Base-by-base conservation (phyloP, 1,140 invertebrate genomes). In the Metaphire vulgaris region DNA sequence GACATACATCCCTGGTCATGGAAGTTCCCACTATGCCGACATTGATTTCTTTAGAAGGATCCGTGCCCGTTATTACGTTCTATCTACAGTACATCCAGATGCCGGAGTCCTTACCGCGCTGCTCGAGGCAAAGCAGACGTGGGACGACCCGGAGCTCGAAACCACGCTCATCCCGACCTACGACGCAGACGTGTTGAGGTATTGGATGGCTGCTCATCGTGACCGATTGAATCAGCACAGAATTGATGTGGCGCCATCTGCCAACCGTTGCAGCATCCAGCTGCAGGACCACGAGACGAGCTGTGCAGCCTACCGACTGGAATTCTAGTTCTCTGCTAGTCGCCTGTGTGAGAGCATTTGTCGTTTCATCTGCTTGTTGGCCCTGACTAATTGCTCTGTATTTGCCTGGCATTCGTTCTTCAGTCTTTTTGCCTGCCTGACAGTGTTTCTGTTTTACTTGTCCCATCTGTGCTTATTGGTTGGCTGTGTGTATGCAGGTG, bases 91-190 rank as follows among this genome's bases (percentile, higher is more conserved):
- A 26, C 93, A 97, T 83, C 95, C 96, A 0, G 95, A 93, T 78
- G 92, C 93, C 79, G 92, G 96, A 82, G 94, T 97, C 1, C 94
- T 97, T 81, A 93, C 97, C 85, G 93, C 95, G 14, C 87, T 98
- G 26, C 87, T 98, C 2, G 94, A 97, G 86, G 96, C 93, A 31
- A 98, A 98, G 84, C 92, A 95, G 83, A 92, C 92, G n/a, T 98
- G 85, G 85, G 95, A 98, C 85, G 93, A 97, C 87, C 95, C 95
- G 87, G 69, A 72, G 26, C 32, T 67, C 2, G 93, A 97, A 87
- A 95, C 97, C 74, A 98, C 95, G 74, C 93, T 98, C 83, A 97
- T 98, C 85, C 96, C 96, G 74, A 98, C 96, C 0, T 97, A 98
- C 83, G 96, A 98, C 84, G 97, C 95, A 6, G 96, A 98, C 83